Conservation (phyloP, 2,113 vertebrate species). For the Phyllopteryx taeniolatus region DNA sequence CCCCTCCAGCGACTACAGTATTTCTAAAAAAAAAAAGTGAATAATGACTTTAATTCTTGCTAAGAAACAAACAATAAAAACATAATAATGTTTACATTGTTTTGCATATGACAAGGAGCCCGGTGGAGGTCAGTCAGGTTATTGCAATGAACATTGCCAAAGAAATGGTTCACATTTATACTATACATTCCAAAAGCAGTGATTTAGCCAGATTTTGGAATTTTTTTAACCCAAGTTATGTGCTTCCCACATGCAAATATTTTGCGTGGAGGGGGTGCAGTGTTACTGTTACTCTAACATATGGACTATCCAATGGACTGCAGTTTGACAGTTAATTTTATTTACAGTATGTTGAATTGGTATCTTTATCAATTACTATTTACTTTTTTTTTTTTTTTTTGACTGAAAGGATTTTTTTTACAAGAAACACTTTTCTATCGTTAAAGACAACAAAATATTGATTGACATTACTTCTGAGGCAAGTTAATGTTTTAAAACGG, state of each 20-base stretch:
- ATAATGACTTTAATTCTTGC: too few relatives aligned
- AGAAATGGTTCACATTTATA: neutral
- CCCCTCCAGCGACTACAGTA: neutral
- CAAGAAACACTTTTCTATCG: rapidly evolving
- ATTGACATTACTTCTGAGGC: too few relatives aligned
- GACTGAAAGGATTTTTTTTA: too few relatives aligned
- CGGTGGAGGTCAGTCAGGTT: neutral
- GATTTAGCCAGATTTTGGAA: neutral
- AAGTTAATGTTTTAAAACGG: too few relatives aligned
- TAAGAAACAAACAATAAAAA: neutral
- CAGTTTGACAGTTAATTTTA: too few relatives aligned
- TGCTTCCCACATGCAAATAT: neutral
- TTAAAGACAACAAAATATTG: too few relatives aligned
- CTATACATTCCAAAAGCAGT: neutral
- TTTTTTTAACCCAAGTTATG: neutral
- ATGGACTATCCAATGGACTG: too few relatives aligned
- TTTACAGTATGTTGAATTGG: too few relatives aligned
- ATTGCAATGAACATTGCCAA: neutral
- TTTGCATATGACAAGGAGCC: neutral
- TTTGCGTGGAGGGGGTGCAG: neutral
- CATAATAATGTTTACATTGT: neutral
- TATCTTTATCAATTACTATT: too few relatives aligned
- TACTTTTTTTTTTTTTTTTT: too few relatives aligned
- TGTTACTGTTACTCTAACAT: too few relatives aligned
- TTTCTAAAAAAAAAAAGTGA: too few relatives aligned